These are phyloP conservation scores for Cherax destructor DNA, from an alignment of 1,140 invertebrate species.

Conservation along the genomic window DNA sequence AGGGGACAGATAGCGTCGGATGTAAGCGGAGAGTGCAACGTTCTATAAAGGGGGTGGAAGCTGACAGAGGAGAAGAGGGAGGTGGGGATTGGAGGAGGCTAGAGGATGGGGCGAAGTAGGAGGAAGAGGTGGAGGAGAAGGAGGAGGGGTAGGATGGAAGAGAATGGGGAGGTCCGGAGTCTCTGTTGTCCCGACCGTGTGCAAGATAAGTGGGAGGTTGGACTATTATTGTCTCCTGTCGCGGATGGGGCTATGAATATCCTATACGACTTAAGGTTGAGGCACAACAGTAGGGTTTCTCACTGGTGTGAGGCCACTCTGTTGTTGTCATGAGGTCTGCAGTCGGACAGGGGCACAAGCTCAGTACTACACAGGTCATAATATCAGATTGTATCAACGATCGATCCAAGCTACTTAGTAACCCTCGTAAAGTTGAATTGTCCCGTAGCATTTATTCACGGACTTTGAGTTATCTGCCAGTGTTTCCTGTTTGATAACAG, in stretches of 20 bases:
- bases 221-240: slow-evolving; percentile 60
- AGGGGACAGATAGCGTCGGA: slow-evolving; percentile 41
- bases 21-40: slow-evolving; percentile 23
- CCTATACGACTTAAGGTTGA: slow-evolving; percentile 50
- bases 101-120: neutral
- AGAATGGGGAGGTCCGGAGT: slow-evolving; percentile 6
- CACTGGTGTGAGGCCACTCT: slow-evolving; percentile 7
- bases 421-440: too few species aligned
- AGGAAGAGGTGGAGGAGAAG: slow-evolving; percentile 11
- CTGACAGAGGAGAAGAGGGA: neutral
- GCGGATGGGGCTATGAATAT: slow-evolving; percentile 59
- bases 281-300: neutral
- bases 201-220: slow-evolving; percentile 54
- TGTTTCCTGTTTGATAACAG: too few species aligned
- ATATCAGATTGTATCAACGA: neutral
- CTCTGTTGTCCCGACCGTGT: slow-evolving; percentile 47
- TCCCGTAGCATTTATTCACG: too few species aligned
- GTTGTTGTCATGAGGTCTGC: slow-evolving; percentile 23
- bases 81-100: slow-evolving; percentile 1
- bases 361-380: neutral
- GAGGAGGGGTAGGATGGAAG: slow-evolving; percentile 13
- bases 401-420: neutral
- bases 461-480: too few species aligned
- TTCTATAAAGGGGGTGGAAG: neutral
- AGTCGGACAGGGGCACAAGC: neutral